Percentiles rank a stretch among this genome's conserved stretches.
Evolutionary conservation across 2,797 vertebrate species (phyloP).

Genomic region (Labeo calbasu): DNA sequence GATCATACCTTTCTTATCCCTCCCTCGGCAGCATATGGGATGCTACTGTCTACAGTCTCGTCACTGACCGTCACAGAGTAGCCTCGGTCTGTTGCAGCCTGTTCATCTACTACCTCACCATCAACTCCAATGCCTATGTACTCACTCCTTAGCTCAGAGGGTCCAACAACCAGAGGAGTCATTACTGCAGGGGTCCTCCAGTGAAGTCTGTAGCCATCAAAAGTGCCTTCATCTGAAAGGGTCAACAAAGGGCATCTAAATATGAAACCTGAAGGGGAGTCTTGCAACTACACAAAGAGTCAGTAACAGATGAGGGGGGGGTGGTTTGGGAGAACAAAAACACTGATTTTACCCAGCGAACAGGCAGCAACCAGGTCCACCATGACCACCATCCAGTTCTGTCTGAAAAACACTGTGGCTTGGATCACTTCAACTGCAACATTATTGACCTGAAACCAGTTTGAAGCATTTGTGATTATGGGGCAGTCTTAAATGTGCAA

Average conservation of each 20-base stretch:
- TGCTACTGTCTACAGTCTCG: slow-evolving; percentile 45
- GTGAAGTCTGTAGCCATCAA: slow-evolving; percentile 52
- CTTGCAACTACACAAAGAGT: no score
- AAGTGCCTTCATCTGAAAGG: slow-evolving; percentile 56
- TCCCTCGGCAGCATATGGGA: slow-evolving; percentile 69
- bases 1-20: slow-evolving; percentile 68
- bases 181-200: slow-evolving; percentile 66
- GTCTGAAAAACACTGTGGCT: slow-evolving; percentile 76
- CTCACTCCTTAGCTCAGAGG: not conserved
- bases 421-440: slow-evolving; percentile 69
- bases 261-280: not conserved
- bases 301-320: no score
- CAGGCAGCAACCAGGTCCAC: slow-evolving; percentile 80
- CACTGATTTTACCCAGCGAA: slow-evolving; percentile 69
- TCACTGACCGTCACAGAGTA: slow-evolving; percentile 56
- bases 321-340: no score
- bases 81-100: slow-evolving; percentile 36
- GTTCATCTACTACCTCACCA: slow-evolving; percentile 56
- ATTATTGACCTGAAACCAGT: slow-evolving; percentile 64
- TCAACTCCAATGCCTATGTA: slow-evolving; percentile 59
- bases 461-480: no score
- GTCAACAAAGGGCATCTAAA: no score
- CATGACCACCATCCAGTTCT: slow-evolving; percentile 78
- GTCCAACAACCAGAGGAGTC: slow-evolving; percentile 39
- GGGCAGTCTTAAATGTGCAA: no score